A percentile compares a stretch with the other conserved stretches of the same genome.
phyloP scores from a whole-genome alignment of 2,888 invertebrate genomes.

The Spilosoma lubricipeda region DNA sequence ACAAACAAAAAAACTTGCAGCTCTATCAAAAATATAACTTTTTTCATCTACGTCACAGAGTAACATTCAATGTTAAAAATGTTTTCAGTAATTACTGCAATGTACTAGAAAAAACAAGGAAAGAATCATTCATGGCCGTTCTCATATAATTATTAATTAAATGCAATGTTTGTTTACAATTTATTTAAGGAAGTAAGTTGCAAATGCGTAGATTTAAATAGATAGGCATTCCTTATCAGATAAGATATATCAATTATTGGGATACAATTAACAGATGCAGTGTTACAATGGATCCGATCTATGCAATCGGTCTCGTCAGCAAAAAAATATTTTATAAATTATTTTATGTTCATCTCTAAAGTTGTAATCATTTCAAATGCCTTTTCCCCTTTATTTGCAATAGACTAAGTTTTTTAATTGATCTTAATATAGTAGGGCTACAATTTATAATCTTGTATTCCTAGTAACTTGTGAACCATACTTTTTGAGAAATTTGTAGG shows the following conservation, averaged over 20 bases:
- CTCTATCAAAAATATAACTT: neutral
- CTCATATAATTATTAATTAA: neutral
- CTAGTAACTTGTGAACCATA: neutral
- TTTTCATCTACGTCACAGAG: neutral
- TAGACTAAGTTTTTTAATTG: too few species aligned
- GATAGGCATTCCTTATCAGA: neutral
- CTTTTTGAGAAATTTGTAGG: neutral
- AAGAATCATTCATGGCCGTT: neutral
- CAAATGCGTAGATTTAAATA: neutral
- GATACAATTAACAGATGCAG: neutral
- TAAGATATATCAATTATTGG: neutral
- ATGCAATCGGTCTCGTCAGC: neutral
- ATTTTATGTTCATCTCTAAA: neutral
- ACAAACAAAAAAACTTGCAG: neutral
- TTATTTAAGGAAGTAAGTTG: neutral
- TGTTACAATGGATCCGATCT: neutral
- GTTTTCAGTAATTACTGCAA: conserved; percentile 19
- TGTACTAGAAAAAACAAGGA: conserved; percentile 10
- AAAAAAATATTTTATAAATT: neutral
- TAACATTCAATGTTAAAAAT: neutral
- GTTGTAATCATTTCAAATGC: neutral
- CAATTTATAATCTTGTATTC: neutral
- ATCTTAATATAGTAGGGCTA: neutral
- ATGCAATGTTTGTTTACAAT: neutral
- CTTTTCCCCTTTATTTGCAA: neutral